Evolutionary conservation across 2,797 vertebrate genomes (phyloP).

Genomic region (Gadopsis bispinosus): DNA sequence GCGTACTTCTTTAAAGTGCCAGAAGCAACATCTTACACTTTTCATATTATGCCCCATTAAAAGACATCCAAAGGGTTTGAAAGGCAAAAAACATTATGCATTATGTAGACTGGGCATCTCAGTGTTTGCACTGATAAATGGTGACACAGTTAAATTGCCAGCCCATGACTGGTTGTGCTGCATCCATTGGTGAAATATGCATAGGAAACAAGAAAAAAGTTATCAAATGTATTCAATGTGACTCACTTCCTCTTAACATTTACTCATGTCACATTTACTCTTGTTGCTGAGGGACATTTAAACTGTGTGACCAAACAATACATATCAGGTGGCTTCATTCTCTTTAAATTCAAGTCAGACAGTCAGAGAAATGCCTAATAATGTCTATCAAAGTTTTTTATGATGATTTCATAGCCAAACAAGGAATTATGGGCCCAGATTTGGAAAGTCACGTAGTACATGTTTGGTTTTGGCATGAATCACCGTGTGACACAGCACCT

Average conservation of each 20-base stretch:
- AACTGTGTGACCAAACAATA: background rate
- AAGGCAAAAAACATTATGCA: background rate
- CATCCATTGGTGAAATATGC: background rate
- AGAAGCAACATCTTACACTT: conserved; percentile 1
- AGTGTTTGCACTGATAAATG: background rate
- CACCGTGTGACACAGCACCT: conserved; percentile 57
- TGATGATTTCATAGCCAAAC: conserved; percentile 16
- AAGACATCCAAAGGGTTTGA: background rate
- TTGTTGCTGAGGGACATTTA: background rate
- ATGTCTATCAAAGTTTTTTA: background rate
- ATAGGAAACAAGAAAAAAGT: background rate
- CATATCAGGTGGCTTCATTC: background rate
- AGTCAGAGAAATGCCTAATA: background rate
- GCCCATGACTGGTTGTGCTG: background rate
- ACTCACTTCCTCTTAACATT: conserved; percentile 1
- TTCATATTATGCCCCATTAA: background rate
- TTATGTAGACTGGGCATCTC: background rate
- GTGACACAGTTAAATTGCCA: background rate
- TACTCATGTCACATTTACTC: background rate
- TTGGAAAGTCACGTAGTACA: conserved; percentile 41
- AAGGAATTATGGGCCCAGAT: conserved; percentile 46
- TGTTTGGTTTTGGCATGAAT: conserved; percentile 54
- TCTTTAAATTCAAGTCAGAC: conserved; percentile 11
- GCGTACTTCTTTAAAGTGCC: background rate
- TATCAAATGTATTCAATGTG: conserved; percentile 8